These are phyloP conservation scores for Embiotoca jacksoni DNA, from an alignment of 2,113 vertebrate genomes.

Conservation along the genomic window DNA sequence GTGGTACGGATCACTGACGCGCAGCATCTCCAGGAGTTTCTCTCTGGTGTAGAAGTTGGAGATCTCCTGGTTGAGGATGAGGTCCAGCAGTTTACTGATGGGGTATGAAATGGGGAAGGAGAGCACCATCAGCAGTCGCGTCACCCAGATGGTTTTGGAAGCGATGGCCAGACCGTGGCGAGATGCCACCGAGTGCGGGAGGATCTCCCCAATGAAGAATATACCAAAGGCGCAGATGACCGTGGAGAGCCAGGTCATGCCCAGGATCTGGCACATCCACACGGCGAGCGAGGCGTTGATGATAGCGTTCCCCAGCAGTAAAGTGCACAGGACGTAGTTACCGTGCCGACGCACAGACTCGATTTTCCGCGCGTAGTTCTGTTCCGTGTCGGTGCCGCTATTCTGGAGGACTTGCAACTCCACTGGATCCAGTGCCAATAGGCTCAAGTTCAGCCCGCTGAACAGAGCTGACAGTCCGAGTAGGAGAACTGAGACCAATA, in stretches of 20 bases:
- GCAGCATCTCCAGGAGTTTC: slow-evolving; percentile 93
- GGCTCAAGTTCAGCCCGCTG: slow-evolving; percentile 92
- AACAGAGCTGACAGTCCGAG: slow-evolving; percentile 91
- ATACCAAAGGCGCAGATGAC: slow-evolving; percentile 91
- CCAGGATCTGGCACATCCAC: slow-evolving; percentile 92
- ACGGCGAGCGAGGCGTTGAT: slow-evolving; percentile 93
- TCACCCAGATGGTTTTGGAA: slow-evolving; percentile 93
- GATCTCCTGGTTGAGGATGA: slow-evolving; percentile 94
- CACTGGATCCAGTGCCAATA: slow-evolving; percentile 93
- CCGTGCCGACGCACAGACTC: slow-evolving; percentile 93
- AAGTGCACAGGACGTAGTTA: slow-evolving; percentile 93
- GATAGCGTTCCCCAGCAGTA: slow-evolving; percentile 92
- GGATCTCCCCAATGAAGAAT: slow-evolving; percentile 93
- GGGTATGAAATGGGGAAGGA: slow-evolving; percentile 95
- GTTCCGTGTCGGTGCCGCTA: slow-evolving; percentile 93
- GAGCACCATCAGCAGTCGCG: slow-evolving; percentile 92
- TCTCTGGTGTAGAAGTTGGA: slow-evolving; percentile 95
- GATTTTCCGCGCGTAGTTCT: slow-evolving; percentile 91
- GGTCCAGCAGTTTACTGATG: slow-evolving; percentile 94
- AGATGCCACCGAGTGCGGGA: slow-evolving; percentile 94
- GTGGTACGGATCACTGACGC: slow-evolving; percentile 92
- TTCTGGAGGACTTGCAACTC: slow-evolving; percentile 95
- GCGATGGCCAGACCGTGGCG: slow-evolving; percentile 95
- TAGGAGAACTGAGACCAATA: slow-evolving; percentile 87
- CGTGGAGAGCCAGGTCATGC: slow-evolving; percentile 90